Base-by-base conservation (phyloP, 2,113 vertebrate genomes). In the Hippocampus comes region DNA sequence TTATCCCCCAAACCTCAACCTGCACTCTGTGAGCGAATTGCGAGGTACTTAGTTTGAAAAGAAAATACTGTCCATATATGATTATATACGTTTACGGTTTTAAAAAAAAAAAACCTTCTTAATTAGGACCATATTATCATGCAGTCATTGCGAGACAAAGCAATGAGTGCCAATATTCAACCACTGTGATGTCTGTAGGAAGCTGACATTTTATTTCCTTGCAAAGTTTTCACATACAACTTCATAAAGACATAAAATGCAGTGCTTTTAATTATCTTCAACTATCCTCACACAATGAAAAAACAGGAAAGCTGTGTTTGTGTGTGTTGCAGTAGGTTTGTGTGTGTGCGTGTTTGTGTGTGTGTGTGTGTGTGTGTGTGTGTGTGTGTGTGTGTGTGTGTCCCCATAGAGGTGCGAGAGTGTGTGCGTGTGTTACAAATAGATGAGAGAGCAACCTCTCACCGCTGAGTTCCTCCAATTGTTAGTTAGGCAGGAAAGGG, bases 391-490 rank as follows among this genome's bases (percentile, higher is more conserved):
- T 83, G 83, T 25, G 25, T 25, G 25, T 82, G 25, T 25, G 27
- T 79, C 72, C 57, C 1, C 2, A 14, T 25, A 15, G 25, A 61
- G 12, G 59, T 78, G 27, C 3, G 69, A 73, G 27, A 18, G 15
- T 61, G 59, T 15, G 27, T 15, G 14, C 57, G 14, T 74, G 67
- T 83, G 83, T 82, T 78, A 79, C 55, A 73, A 74, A 41, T 49
- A 81, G 77, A 85, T 75, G 79, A 79, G 82, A 76, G 78, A 80
- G 75, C 59, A 61, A 88, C 84, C 78, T 83, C 79, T 75, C 78
- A 84, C 86, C 75, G 76, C 73, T 14, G 17, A 76, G 89, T 92
- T 92, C 89, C 90, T 88, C 75, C 86, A 71, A 90, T 92, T 91
- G 90, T 90, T 87, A 57, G 60, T 25, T 59, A 3, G 41, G 43